These are phyloP conservation scores for Cordilura impudica DNA, from an alignment of 2,888 invertebrate genomes.

Conservation along the genomic window DNA sequence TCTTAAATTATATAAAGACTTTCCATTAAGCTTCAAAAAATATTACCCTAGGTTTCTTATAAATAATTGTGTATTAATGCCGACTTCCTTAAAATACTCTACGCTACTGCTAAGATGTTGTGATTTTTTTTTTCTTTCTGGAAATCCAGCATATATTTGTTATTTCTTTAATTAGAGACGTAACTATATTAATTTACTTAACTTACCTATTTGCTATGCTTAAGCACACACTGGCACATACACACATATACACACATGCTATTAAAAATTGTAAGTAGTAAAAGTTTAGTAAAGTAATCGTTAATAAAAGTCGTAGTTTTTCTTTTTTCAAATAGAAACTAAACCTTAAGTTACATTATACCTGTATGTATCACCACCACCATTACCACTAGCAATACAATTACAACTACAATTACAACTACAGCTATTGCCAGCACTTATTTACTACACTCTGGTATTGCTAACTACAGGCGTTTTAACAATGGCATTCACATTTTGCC, in stretches of 20 bases:
- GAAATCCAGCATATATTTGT: background rate
- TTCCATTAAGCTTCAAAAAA: too few relatives aligned
- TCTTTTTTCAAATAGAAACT: background rate
- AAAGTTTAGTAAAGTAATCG: background rate
- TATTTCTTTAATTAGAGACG: slow-evolving; percentile 42
- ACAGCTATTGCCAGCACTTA: too few relatives aligned
- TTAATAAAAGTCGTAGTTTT: background rate
- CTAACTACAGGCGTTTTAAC: slow-evolving; percentile 7
- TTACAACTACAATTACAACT: background rate
- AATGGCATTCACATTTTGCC: background rate
- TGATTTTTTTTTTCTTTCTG: too few relatives aligned
- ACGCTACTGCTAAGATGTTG: too few relatives aligned
- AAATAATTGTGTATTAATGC: too few relatives aligned
- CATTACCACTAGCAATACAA: background rate
- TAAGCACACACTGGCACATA: background rate
- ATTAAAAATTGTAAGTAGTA: background rate
- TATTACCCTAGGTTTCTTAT: too few relatives aligned
- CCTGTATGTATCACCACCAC: background rate
- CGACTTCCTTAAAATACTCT: too few relatives aligned
- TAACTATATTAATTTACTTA: slow-evolving; percentile 48
- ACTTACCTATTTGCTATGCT: slow-evolving; percentile 3
- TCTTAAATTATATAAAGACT: too few relatives aligned
- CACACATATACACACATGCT: background rate
- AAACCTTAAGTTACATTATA: background rate
- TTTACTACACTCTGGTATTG: slow-evolving; percentile 4